Percentiles rank a stretch among this genome's conserved stretches.
These are phyloP conservation scores for Cordylochernes scorpioides DNA, from an alignment of 2,888 invertebrate genomes.

Conservation along the genomic window DNA sequence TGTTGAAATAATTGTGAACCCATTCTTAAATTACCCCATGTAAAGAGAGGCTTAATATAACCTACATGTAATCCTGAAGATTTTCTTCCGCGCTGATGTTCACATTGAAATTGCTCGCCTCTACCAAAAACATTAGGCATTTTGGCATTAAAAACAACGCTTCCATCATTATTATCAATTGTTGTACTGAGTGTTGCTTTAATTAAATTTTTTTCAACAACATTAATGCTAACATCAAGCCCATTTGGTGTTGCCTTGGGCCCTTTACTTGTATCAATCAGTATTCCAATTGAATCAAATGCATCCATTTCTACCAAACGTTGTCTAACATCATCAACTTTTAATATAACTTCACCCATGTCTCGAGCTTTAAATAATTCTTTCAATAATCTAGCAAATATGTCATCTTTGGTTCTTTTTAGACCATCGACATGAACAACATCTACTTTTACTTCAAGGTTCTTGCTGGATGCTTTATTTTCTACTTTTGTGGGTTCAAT, in stretches of 20 bases:
- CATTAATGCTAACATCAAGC: conserved; percentile 60
- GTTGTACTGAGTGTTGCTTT: conserved; percentile 60
- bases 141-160: conserved; percentile 38
- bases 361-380: conserved; percentile 56
- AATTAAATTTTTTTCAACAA: conserved; percentile 50
- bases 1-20: conserved; percentile 58
- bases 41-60: conserved; percentile 47
- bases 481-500: no score
- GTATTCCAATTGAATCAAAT: conserved; percentile 56
- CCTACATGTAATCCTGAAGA: conserved; percentile 51
- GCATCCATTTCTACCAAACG: conserved; percentile 59
- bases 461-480: no score
- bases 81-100: conserved; percentile 58
- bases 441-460: no score
- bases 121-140: conserved; percentile 61
- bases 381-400: conserved; percentile 45
- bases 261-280: conserved; percentile 61
- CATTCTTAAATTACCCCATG: conserved; percentile 24
- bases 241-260: conserved; percentile 42
- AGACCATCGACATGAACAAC: conserved; percentile 60
- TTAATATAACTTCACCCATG: conserved; percentile 46
- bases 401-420: conserved; percentile 59
- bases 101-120: conserved; percentile 48
- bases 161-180: conserved; percentile 73
- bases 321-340: conserved; percentile 34